Evolutionary conservation across 2,113 vertebrate species (phyloP).

Genomic region (Uropsilus gracilis): DNA sequence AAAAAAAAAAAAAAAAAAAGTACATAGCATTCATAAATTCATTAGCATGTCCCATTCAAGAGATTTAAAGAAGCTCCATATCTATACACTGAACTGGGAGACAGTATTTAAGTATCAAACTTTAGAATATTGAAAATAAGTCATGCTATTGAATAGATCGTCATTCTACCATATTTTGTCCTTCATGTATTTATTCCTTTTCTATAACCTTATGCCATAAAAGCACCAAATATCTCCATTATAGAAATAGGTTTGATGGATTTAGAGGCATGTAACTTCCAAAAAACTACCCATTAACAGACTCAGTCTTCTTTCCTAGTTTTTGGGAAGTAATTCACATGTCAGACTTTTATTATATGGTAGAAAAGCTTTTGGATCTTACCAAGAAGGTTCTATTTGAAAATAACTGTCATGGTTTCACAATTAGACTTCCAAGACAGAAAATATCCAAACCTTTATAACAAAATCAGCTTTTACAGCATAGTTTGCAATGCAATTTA

Average conservation of each 20-base stretch:
- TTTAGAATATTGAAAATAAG: not conserved
- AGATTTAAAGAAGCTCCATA: not conserved
- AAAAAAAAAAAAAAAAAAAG: not conserved
- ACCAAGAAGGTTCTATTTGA: slow-evolving; percentile 2
- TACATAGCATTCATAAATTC: not conserved
- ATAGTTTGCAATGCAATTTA: not conserved
- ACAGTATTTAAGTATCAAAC: not conserved
- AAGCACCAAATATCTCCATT: not conserved
- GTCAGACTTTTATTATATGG: not conserved
- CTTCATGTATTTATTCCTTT: not conserved
- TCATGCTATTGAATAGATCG: slow-evolving; percentile 4
- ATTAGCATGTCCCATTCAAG: not conserved
- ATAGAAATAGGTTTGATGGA: not conserved
- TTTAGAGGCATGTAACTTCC: not conserved
- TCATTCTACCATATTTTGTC: not conserved
- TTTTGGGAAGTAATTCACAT: not conserved
- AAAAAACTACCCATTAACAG: not conserved
- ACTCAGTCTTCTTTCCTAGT: not conserved
- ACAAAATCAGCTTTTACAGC: not conserved
- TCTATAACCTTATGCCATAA: not conserved
- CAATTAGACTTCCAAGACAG: slow-evolving; percentile 44
- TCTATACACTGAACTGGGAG: not conserved
- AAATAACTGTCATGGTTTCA: slow-evolving; percentile 7
- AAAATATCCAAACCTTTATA: not conserved
- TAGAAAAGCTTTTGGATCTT: not conserved